phyloP scores from a whole-genome alignment of 2,888 invertebrate species.

The Agonopterix heracliana region DNA sequence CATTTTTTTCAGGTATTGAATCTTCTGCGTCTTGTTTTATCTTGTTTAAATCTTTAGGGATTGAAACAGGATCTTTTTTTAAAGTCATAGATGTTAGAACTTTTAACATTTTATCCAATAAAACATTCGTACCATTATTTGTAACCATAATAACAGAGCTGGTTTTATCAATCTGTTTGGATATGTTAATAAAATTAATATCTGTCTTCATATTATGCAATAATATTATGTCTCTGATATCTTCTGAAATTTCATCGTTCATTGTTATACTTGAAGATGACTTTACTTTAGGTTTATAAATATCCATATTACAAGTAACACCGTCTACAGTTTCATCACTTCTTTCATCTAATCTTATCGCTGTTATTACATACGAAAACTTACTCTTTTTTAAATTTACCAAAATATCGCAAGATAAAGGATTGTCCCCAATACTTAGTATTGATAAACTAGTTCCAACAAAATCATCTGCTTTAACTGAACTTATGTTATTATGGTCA shows the following conservation, averaged over 20 bases:
- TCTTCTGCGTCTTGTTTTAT: too few relatives aligned
- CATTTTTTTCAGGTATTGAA: slow-evolving; percentile 20
- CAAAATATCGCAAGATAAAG: slow-evolving; percentile 42
- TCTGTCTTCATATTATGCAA: slow-evolving; percentile 15
- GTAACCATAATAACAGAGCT: neutral
- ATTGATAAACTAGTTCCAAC: slow-evolving; percentile 26
- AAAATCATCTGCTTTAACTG: slow-evolving; percentile 37
- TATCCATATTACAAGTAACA: slow-evolving; percentile 26
- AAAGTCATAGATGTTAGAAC: slow-evolving; percentile 7
- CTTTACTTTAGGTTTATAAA: neutral
- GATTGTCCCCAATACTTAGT: slow-evolving; percentile 55
- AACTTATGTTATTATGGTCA: slow-evolving; percentile 44
- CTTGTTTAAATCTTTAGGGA: too few relatives aligned
- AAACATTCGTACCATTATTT: slow-evolving; percentile 16
- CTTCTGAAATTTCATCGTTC: slow-evolving; percentile 16
- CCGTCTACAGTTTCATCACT: slow-evolving; percentile 32
- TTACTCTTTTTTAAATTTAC: slow-evolving; percentile 27
- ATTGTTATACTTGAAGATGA: neutral
- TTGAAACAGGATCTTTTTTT: slow-evolving; percentile 5
- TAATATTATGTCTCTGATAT: slow-evolving; percentile 28
- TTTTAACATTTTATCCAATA: slow-evolving; percentile 23
- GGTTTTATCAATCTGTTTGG: neutral
- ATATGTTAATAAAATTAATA: slow-evolving; percentile 12
- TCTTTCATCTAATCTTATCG: slow-evolving; percentile 27
- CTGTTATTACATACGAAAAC: slow-evolving; percentile 29